A percentile compares a stretch with the other conserved stretches of the same genome.
Evolutionary conservation across 1,140 invertebrate genomes (phyloP).

Genomic region (Cylas formicarius): DNA sequence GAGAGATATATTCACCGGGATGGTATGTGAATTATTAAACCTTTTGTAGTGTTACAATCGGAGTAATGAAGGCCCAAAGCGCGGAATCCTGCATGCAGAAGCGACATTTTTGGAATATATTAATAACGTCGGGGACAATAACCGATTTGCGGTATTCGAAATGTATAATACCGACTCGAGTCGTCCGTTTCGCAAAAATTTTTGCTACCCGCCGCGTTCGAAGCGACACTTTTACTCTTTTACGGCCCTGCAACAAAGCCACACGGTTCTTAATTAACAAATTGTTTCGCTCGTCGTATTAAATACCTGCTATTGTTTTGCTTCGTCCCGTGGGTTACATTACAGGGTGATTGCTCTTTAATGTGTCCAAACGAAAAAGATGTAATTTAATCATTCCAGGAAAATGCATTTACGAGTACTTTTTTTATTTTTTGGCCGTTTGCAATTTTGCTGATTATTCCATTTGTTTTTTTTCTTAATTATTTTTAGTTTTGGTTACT

Average conservation of each 20-base stretch:
- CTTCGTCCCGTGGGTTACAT: too few species aligned
- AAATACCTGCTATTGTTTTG: too few species aligned
- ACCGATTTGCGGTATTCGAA: slow-evolving; percentile 29
- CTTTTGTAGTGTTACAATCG: slow-evolving; percentile 36
- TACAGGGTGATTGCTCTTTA: too few species aligned
- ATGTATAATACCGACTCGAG: slow-evolving; percentile 12
- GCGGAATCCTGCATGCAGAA: slow-evolving; percentile 24
- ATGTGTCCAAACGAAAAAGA: too few species aligned
- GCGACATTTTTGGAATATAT: slow-evolving; percentile 34
- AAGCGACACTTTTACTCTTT: slow-evolving; percentile 1
- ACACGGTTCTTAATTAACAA: slow-evolving; percentile 4
- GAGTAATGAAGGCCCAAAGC: slow-evolving; percentile 33
- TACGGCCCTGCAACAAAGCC: background rate
- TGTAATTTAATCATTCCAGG: too few species aligned
- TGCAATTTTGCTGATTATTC: too few species aligned
- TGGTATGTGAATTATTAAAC: slow-evolving; percentile 39
- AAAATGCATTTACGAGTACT: too few species aligned
- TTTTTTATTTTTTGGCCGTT: too few species aligned
- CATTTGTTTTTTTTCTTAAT: too few species aligned
- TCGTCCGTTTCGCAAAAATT: slow-evolving; percentile 10
- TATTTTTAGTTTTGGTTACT: too few species aligned
- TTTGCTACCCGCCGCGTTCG: background rate
- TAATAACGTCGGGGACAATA: slow-evolving; percentile 25
- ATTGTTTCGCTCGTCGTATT: background rate
- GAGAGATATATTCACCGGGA: slow-evolving; percentile 7